Conservation (phyloP, 64 coral and sea anemone species). For the Montipora sp. region DNA sequence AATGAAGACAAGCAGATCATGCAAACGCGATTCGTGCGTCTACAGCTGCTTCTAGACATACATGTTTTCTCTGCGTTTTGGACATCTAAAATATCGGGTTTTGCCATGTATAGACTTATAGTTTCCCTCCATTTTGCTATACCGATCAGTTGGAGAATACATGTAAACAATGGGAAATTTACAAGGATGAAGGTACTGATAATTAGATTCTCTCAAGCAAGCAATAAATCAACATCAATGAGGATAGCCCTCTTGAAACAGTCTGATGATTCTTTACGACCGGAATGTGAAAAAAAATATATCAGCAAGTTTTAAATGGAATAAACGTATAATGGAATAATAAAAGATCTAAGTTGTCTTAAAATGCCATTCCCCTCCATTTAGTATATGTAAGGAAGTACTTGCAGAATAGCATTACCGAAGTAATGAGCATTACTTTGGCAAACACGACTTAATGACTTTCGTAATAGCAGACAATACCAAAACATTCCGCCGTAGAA, state of each 20-base stretch:
- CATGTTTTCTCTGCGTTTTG: not conserved
- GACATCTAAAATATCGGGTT: not conserved
- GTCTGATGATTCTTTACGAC: not conserved
- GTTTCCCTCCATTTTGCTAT: not conserved
- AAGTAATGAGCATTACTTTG: not conserved
- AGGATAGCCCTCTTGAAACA: not conserved
- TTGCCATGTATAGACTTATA: not conserved
- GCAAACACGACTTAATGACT: not conserved
- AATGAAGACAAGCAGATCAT: not conserved
- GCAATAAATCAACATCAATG: not conserved
- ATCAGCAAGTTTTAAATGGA: not conserved
- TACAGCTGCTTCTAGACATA: too few relatives aligned
- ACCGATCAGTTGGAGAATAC: not conserved
- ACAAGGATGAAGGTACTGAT: too few relatives aligned
- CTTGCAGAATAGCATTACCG: not conserved
- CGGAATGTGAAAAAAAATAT: not conserved
- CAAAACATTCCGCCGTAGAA: not conserved
- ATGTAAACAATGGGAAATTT: too few relatives aligned
- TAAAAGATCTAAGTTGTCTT: not conserved
- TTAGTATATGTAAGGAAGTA: not conserved
- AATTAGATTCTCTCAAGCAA: not conserved
- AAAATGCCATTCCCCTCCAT: not conserved
- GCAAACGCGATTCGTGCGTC: not conserved
- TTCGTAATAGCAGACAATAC: not conserved
- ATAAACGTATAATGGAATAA: not conserved